Evolutionary conservation across 2,797 vertebrate species (phyloP).

Genomic region (Falco biarmicus): DNA sequence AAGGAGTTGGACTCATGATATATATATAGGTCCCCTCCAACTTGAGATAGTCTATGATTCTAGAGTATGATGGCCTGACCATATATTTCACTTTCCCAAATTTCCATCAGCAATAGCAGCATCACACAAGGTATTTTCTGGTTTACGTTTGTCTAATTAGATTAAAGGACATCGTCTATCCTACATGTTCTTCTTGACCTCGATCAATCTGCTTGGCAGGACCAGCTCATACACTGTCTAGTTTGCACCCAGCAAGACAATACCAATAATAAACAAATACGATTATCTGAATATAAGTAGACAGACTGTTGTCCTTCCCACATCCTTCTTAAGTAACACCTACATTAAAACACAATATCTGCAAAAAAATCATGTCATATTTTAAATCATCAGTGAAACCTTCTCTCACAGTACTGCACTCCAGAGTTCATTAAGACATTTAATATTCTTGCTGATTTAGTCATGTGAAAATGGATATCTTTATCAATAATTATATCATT

Average conservation of each 20-base stretch:
- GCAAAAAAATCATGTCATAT: not conserved
- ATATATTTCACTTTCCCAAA: not conserved
- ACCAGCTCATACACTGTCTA: not conserved
- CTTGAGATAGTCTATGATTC: not conserved
- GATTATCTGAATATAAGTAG: not conserved
- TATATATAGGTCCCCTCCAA: not conserved
- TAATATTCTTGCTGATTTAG: not conserved
- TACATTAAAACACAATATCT: not conserved
- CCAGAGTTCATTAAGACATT: not conserved
- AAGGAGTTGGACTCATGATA: not conserved
- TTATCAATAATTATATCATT: not conserved
- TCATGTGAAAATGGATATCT: not conserved
- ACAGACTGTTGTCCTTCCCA: not conserved
- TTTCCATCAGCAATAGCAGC: not conserved
- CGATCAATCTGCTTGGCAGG: not conserved
- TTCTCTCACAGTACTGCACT: not conserved
- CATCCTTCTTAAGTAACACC: not conserved
- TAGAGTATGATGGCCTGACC: not conserved
- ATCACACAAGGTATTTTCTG: not conserved
- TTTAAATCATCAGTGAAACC: not conserved
- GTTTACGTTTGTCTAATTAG: not conserved
- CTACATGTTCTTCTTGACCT: not conserved
- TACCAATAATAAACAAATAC: not conserved
- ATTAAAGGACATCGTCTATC: not conserved
- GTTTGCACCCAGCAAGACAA: not conserved